These are phyloP conservation scores for Meriones unguiculatus DNA, from an alignment of 2,113 vertebrate genomes.

Conservation along the genomic window DNA sequence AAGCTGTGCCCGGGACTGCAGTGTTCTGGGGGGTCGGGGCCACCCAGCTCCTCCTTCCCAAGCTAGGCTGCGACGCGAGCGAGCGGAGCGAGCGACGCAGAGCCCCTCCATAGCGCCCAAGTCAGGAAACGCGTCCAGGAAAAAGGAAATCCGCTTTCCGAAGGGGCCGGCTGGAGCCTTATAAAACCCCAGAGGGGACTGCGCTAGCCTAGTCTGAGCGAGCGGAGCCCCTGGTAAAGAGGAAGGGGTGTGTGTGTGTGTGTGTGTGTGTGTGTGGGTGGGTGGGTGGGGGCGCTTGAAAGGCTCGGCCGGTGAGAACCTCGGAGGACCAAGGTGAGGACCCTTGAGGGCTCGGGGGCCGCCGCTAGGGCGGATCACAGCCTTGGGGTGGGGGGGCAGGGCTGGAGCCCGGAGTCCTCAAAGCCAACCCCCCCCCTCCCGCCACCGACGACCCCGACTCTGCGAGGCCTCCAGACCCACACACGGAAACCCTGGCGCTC, in stretches of 20 bases:
- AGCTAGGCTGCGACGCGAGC: conserved; percentile 51
- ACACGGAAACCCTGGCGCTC: background rate
- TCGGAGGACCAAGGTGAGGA: conserved; percentile 46
- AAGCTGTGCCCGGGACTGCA: background rate
- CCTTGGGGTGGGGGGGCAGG: background rate
- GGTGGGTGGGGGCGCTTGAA: background rate
- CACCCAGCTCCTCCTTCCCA: conserved; percentile 73
- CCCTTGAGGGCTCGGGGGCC: conserved; percentile 43
- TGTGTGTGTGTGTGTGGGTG: background rate
- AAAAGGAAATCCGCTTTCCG: conserved; percentile 99
- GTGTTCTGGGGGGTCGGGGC: conserved; percentile 47
- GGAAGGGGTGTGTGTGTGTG: background rate
- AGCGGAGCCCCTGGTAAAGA: conserved; percentile 37
- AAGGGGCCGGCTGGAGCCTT: conserved; percentile 87
- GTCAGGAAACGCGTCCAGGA: conserved; percentile 99
- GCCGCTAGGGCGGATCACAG: background rate
- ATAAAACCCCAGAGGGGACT: conserved; percentile 81
- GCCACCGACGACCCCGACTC: background rate
- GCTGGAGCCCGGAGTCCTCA: background rate
- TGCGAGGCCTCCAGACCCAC: conserved; percentile 2
- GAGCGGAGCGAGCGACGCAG: conserved; percentile 62
- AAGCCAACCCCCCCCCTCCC: background rate
- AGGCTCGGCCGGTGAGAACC: conserved; percentile 32
- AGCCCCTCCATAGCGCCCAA: conserved; percentile 84
- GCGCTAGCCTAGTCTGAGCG: conserved; percentile 53